Base-by-base conservation (phyloP, 2,888 invertebrate genomes). In the Catotricha subobsoleta region DNA sequence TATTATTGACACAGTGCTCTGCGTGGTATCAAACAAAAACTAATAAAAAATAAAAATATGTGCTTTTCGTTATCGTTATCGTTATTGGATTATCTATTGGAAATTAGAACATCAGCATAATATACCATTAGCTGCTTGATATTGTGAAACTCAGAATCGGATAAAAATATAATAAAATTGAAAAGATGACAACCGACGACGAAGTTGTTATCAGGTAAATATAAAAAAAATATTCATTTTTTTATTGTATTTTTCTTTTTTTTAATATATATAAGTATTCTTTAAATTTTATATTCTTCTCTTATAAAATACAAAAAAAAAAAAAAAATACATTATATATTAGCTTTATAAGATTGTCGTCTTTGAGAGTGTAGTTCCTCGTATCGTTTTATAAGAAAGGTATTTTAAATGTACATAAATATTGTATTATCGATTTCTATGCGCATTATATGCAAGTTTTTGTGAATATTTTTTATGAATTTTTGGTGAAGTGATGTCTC, bases 391-490 rank as follows among this genome's bases (percentile, higher is more conserved):
- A n/a, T n/a, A n/a, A n/a, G n/a, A n/a, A n/a, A n/a, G n/a, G n/a
- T n/a, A n/a, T n/a, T n/a, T n/a, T 25, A 33, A 33, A 33, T 33
- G 5, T 13, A 31, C 4, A 10, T 10, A 19, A 33, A 33, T 19
- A 10, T 25, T 33, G 33, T 19, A 20, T 39, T 29, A 15, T 10
- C 10, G 15, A 9, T 15, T 20, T 30, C 10, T 39, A 29, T 41
- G 35, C 15, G 36, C 37, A 13, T 21, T 41, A 18, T 41, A 41
- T 21, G 41, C 41, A 15, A 41, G 33, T 29, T 30, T 28, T 20
- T 41, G 41, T 36, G 36, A 6, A 38, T 15, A 8, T 10, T 13
- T 27, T 7, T 34, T 19, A 12, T n/a, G n/a, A n/a, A n/a, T 7
- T 21, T 34, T 20, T 37, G 3, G 16, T 25, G 20, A 4, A 18